phyloP scores from a whole-genome alignment of 1,140 invertebrate species.

The Apolygus lucorum region DNA sequence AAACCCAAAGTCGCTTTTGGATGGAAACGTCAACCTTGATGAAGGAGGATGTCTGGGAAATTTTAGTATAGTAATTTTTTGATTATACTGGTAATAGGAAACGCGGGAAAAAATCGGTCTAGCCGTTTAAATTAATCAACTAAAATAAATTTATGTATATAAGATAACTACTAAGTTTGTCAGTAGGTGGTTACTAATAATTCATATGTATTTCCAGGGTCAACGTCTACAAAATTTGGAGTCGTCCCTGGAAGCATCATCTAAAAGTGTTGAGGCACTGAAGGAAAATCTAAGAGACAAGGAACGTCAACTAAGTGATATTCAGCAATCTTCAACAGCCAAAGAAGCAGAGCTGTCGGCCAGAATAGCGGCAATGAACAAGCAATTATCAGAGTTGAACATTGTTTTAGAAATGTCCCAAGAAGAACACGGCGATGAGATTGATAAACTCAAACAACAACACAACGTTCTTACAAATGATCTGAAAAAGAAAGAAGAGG shows the following conservation, averaged over 20 bases:
- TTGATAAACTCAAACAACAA: slow-evolving; percentile 24
- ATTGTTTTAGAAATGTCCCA: background rate
- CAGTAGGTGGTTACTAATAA: too few species aligned
- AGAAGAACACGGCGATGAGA: slow-evolving; percentile 25
- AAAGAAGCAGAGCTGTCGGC: background rate
- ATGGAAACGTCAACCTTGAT: too few species aligned
- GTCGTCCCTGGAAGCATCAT: background rate
- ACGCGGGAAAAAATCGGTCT: too few species aligned
- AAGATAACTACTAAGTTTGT: too few species aligned
- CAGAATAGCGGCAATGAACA: background rate
- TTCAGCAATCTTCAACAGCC: background rate
- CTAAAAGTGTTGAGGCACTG: background rate
- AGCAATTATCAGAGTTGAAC: background rate
- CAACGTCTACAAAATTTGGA: slow-evolving; percentile 27
- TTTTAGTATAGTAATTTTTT: too few species aligned
- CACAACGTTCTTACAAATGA: slow-evolving; percentile 27
- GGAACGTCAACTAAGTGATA: background rate
- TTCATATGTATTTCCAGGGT: too few species aligned
- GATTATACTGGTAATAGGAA: too few species aligned
- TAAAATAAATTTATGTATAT: too few species aligned
- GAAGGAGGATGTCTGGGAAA: too few species aligned
- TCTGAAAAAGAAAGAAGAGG: slow-evolving; percentile 31
- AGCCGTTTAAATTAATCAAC: too few species aligned
- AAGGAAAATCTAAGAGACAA: background rate
- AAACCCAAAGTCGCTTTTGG: too few species aligned